phyloP scores from a whole-genome alignment of 2,113 vertebrate genomes.

The Sialia sialis region DNA sequence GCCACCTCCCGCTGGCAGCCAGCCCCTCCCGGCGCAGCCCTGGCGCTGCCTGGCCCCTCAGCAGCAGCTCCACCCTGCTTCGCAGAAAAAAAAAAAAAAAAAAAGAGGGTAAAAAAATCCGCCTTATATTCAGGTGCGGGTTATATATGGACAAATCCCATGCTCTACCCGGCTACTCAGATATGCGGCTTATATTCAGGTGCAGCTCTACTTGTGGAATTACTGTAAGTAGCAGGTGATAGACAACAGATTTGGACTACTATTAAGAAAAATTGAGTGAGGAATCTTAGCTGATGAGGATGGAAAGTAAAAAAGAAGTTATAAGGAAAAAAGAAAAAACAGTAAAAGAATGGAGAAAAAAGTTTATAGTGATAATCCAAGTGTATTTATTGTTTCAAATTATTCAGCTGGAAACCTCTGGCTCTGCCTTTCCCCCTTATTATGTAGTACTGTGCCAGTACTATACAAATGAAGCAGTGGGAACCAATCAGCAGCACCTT shows the following conservation, averaged over 20 bases:
- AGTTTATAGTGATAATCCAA: not conserved
- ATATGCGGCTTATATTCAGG: too few relatives aligned
- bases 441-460: not conserved
- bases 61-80: too few relatives aligned
- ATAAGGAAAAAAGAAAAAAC: not conserved
- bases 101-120: too few relatives aligned
- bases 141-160: too few relatives aligned
- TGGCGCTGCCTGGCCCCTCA: too few relatives aligned
- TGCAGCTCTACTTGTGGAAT: too few relatives aligned
- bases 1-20: too few relatives aligned
- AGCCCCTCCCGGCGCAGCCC: too few relatives aligned
- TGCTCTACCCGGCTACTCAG: too few relatives aligned
- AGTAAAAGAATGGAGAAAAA: not conserved
- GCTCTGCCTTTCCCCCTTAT: not conserved
- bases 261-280: conserved; percentile 17
- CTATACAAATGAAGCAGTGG: not conserved
- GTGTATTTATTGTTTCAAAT: not conserved
- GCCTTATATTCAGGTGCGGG: too few relatives aligned
- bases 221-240: conserved; percentile 24
- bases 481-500: not conserved
- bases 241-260: not conserved
- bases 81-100: too few relatives aligned
- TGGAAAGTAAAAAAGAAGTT: not conserved
- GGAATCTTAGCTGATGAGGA: not conserved
- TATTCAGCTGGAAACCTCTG: not conserved